These are phyloP conservation scores for Lordiphosa clarofinis DNA, from an alignment of 1,140 invertebrate genomes.

Conservation along the genomic window DNA sequence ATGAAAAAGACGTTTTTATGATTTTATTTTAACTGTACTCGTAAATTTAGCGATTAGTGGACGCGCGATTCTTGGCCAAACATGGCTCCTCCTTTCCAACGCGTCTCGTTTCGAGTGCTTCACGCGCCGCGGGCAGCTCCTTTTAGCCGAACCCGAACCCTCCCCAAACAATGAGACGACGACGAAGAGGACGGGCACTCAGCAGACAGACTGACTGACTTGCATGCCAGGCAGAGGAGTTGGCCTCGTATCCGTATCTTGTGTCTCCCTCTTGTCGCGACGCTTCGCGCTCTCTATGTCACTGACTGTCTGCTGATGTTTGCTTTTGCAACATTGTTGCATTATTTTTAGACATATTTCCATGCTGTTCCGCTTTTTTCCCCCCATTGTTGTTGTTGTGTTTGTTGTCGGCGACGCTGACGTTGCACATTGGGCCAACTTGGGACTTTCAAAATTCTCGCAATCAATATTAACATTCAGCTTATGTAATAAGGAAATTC, in stretches of 20 bases:
- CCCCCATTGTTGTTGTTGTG: background rate
- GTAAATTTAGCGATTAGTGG: conserved; percentile 75
- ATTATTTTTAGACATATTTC: conserved; percentile 71
- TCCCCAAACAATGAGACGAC: conserved; percentile 62
- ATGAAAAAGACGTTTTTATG: conserved; percentile 53
- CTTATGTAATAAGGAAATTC: background rate
- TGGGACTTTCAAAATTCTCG: background rate
- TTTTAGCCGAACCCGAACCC: conserved; percentile 44
- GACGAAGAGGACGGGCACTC: conserved; percentile 33
- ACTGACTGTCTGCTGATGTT: conserved; percentile 64
- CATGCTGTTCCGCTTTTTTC: conserved; percentile 53
- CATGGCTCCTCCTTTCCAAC: conserved; percentile 5
- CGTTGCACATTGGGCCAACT: conserved; percentile 44
- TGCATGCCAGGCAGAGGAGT: conserved; percentile 9
- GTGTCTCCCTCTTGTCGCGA: conserved; percentile 10
- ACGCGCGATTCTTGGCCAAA: conserved; percentile 24
- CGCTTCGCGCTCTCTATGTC: conserved; percentile 31
- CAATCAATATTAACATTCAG: conserved; percentile 1
- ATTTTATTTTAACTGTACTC: conserved; percentile 74
- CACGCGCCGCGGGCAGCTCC: conserved; percentile 59
- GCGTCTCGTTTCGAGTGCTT: conserved; percentile 51
- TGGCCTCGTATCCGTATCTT: conserved; percentile 6
- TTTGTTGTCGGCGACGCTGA: conserved; percentile 20
- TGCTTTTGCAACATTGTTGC: conserved; percentile 73
- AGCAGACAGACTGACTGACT: conserved; percentile 36